A percentile compares a stretch with the other conserved stretches of the same genome.
These are phyloP conservation scores for Uropetala carovei DNA, from an alignment of 2,888 invertebrate species.

Conservation along the genomic window DNA sequence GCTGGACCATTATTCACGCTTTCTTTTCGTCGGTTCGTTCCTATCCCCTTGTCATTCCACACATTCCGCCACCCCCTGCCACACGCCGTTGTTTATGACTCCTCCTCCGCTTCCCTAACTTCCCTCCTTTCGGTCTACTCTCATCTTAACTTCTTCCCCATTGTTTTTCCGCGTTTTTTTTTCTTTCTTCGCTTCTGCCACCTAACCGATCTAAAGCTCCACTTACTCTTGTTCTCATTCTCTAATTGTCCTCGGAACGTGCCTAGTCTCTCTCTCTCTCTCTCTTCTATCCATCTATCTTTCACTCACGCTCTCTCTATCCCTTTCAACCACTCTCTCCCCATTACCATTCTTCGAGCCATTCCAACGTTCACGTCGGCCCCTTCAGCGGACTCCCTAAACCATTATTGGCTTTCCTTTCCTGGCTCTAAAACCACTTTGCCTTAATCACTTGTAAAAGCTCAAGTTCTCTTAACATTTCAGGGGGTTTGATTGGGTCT, in stretches of 20 bases:
- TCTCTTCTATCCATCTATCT: too few relatives aligned
- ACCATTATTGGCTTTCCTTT: background rate
- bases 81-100: too few relatives aligned
- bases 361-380: background rate
- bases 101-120: background rate
- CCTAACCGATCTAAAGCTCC: too few relatives aligned
- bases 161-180: background rate
- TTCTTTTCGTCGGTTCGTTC: background rate
- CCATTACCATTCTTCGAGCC: too few relatives aligned
- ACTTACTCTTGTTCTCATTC: too few relatives aligned
- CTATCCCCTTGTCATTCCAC: background rate
- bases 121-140: background rate
- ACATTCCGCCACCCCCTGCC: background rate
- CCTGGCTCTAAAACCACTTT: conserved; percentile 1
- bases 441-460: background rate
- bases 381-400: background rate
- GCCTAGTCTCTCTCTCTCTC: too few relatives aligned
- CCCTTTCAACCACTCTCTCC: too few relatives aligned
- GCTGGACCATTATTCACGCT: background rate
- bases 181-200: background rate
- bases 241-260: too few relatives aligned
- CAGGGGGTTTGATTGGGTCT: background rate
- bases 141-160: background rate
- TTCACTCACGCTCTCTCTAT: too few relatives aligned
- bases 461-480: background rate